These are phyloP conservation scores for Coelopa pilipes DNA, from an alignment of 2,888 invertebrate genomes.

Conservation along the genomic window DNA sequence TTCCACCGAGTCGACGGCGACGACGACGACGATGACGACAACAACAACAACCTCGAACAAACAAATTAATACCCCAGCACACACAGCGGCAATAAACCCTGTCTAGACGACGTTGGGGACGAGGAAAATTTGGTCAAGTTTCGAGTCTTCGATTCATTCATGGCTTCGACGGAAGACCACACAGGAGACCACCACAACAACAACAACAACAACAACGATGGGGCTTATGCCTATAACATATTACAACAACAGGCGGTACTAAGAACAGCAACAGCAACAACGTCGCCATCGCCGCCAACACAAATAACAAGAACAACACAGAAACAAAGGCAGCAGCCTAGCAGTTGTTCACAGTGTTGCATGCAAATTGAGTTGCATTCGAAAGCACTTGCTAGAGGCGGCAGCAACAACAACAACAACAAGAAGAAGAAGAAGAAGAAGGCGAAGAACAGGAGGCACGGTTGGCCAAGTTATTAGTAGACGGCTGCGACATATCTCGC, in stretches of 20 bases:
- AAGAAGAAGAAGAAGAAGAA: not conserved
- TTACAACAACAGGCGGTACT: not conserved
- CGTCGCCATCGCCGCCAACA: too few relatives aligned
- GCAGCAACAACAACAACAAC: not conserved
- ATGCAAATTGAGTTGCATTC: conserved; percentile 23
- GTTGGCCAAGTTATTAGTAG: conserved; percentile 22
- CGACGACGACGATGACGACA: not conserved
- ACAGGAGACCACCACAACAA: conserved; percentile 10
- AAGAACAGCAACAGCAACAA: not conserved
- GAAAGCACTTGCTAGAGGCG: not conserved
- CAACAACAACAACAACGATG: not conserved
- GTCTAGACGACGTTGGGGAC: conserved; percentile 5
- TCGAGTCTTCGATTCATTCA: not conserved
- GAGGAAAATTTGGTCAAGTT: conserved; percentile 13
- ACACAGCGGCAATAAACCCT: conserved; percentile 4
- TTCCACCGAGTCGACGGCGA: too few relatives aligned
- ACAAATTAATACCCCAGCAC: not conserved
- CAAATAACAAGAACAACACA: not conserved
- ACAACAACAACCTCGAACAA: not conserved
- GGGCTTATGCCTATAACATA: not conserved
- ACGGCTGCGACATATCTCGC: conserved; percentile 24
- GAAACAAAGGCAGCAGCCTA: not conserved
- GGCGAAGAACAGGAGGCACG: not conserved
- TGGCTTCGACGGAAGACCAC: conserved; percentile 7
- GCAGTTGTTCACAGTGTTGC: not conserved